Conservation (phyloP, 2,888 invertebrate species). For the Micropterix aruncella region DNA sequence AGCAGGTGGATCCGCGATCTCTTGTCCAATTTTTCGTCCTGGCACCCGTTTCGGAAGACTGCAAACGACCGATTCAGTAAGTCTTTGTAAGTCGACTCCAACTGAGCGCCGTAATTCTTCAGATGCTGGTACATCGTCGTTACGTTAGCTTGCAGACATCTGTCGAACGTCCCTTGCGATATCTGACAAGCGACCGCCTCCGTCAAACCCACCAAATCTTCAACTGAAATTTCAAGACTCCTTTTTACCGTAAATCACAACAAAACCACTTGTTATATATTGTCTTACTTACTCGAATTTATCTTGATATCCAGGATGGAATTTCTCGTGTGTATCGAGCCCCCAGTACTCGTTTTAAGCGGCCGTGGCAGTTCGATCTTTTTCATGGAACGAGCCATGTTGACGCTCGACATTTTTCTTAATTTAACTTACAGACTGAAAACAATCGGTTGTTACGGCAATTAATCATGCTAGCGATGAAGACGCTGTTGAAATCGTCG, state of each 20-base stretch:
- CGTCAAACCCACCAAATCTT: slow-evolving; percentile 69
- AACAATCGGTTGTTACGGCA: too few species aligned
- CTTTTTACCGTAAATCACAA: background rate
- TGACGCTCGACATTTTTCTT: slow-evolving; percentile 20
- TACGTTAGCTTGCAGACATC: slow-evolving; percentile 56
- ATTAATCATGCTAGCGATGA: too few species aligned
- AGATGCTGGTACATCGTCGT: slow-evolving; percentile 67
- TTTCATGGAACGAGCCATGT: slow-evolving; percentile 55
- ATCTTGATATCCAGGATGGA: slow-evolving; percentile 38
- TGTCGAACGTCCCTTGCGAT: slow-evolving; percentile 59
- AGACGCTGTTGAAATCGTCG: too few species aligned
- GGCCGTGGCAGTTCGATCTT: slow-evolving; percentile 65
- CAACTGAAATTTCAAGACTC: slow-evolving; percentile 40
- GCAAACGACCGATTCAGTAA: slow-evolving; percentile 71
- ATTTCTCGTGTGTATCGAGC: slow-evolving; percentile 37
- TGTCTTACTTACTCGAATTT: slow-evolving; percentile 27
- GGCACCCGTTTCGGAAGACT: slow-evolving; percentile 78
- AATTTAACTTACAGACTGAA: too few species aligned
- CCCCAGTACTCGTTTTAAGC: slow-evolving; percentile 47
- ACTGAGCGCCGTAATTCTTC: slow-evolving; percentile 65
- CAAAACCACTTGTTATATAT: slow-evolving; percentile 2
- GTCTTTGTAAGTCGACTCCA: slow-evolving; percentile 73
- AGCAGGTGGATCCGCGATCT: slow-evolving; percentile 77
- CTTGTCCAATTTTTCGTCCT: slow-evolving; percentile 74
- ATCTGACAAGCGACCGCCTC: slow-evolving; percentile 69